Evolutionary conservation across 2,888 invertebrate genomes (phyloP).

Genomic region (Andrena hattorfiana): DNA sequence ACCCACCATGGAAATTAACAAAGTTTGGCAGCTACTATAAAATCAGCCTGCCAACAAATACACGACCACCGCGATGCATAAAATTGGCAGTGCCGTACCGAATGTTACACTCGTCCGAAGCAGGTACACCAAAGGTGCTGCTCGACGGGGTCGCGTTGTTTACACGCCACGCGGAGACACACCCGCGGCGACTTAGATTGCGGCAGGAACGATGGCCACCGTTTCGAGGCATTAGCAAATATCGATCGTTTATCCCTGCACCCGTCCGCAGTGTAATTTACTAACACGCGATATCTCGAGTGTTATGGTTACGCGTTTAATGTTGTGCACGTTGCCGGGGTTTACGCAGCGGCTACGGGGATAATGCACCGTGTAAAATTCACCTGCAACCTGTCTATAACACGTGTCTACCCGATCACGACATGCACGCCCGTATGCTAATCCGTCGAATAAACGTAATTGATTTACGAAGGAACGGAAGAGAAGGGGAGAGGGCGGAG

Average conservation of each 20-base stretch:
- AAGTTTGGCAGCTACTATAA: not conserved
- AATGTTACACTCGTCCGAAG: not conserved
- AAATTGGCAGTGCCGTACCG: too few species aligned
- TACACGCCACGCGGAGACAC: not conserved
- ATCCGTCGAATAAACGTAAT: not conserved
- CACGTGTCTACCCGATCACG: conserved; percentile 15
- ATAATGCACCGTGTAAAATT: conserved; percentile 37
- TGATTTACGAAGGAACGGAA: not conserved
- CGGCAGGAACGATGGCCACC: conserved; percentile 41
- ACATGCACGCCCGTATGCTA: not conserved
- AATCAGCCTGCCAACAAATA: not conserved
- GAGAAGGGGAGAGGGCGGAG: not conserved
- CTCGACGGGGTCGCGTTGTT: not conserved
- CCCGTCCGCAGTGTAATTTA: conserved; percentile 31
- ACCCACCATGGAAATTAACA: not conserved
- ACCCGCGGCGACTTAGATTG: conserved; percentile 8
- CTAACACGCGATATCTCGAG: conserved; percentile 38
- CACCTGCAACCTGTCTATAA: conserved; percentile 11
- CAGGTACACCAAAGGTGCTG: not conserved
- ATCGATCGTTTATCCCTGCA: conserved; percentile 47
- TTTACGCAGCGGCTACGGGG: conserved; percentile 23
- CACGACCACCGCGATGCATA: not conserved
- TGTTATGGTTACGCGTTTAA: conserved; percentile 53
- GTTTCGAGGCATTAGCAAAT: conserved; percentile 41
- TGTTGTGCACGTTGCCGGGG: conserved; percentile 35